phyloP scores from a whole-genome alignment of 53 echinoderm and acorn worm genomes.

The Mesocentrotus franciscanus region DNA sequence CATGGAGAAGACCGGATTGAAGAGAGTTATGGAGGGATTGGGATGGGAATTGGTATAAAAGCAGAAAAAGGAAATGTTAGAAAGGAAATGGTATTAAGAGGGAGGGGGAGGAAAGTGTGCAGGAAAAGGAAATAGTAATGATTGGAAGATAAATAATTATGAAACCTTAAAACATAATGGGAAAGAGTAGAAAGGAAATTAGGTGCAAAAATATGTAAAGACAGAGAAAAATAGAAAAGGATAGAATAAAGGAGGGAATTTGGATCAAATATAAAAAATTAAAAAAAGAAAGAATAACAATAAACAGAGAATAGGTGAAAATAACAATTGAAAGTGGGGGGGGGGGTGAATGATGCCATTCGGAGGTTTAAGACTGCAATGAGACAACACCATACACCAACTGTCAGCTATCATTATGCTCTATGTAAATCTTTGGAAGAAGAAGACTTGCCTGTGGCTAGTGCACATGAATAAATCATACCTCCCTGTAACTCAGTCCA shows the following conservation, averaged over 20 bases:
- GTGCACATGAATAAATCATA: conserved; percentile 32
- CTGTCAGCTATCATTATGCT: background rate
- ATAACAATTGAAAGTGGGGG: background rate
- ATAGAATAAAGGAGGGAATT: background rate
- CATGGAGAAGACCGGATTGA: background rate
- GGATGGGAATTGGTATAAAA: background rate
- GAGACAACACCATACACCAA: background rate
- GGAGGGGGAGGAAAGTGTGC: too few species aligned
- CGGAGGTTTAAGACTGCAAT: background rate
- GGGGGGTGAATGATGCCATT: background rate
- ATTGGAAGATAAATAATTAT: background rate
- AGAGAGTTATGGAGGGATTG: background rate
- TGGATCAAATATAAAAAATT: too few species aligned
- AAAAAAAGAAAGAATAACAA: too few species aligned
- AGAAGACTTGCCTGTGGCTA: conserved; percentile 22
- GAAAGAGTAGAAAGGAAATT: background rate
- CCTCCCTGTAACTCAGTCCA: conserved; percentile 1
- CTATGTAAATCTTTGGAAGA: background rate
- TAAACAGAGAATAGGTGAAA: background rate
- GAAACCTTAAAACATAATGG: background rate
- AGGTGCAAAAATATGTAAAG: background rate
- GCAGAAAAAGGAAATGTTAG: too few species aligned
- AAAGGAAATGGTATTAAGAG: too few species aligned
- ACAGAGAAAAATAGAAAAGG: background rate
- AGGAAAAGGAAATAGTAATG: too few species aligned